Percentiles rank a stretch among this genome's conserved stretches.
Conservation (phyloP, 2,888 invertebrate species). For the Baccha elongata region DNA sequence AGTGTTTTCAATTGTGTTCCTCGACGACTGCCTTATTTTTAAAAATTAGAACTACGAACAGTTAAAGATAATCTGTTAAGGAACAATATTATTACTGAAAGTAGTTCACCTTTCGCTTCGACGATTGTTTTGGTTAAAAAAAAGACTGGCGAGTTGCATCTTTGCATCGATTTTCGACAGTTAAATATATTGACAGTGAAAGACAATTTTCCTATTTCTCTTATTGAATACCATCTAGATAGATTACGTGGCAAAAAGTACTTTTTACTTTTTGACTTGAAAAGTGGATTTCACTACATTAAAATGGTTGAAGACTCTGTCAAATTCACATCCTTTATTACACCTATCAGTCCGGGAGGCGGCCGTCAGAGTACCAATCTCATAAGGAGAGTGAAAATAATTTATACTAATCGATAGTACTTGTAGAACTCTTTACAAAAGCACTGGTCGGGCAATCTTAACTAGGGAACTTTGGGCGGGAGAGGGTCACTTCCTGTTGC, state of each 20-base stretch:
- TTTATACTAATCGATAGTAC: no score
- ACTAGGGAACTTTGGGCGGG: no score
- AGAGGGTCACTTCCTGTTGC: no score
- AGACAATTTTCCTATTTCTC: constrained; percentile 2
- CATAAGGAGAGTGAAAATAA: no score
- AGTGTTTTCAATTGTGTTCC: no score
- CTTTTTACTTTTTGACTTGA: background rate
- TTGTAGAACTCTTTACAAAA: no score
- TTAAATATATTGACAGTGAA: background rate
- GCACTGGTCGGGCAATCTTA: no score
- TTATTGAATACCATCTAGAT: constrained; percentile 1
- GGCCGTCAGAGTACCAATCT: no score
- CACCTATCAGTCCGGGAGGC: no score
- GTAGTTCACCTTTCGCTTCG: no score
- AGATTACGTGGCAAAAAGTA: background rate
- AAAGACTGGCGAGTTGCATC: background rate
- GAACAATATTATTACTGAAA: background rate
- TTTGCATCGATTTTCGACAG: constrained; percentile 5
- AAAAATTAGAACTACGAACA: constrained; percentile 1
- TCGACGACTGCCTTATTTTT: background rate
- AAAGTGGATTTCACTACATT: background rate
- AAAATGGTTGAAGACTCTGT: background rate
- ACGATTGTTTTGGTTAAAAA: no score
- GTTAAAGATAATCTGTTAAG: constrained; percentile 1
- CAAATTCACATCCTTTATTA: background rate